Percentiles rank a stretch among this genome's conserved stretches.
Evolutionary conservation across 2,797 vertebrate genomes (phyloP).

Genomic region (Sebastes reedi): DNA sequence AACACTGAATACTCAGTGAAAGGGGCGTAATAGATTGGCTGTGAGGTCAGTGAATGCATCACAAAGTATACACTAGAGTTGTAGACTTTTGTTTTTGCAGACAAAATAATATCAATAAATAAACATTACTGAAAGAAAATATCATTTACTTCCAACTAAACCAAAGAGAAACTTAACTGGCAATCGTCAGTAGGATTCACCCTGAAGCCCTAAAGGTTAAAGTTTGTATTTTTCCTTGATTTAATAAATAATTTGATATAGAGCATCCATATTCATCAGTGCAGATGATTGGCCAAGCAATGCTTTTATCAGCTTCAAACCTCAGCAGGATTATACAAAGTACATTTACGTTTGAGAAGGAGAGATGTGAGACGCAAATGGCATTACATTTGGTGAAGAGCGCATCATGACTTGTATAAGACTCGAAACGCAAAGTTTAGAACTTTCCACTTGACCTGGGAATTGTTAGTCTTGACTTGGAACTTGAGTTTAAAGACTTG

Average conservation of each 20-base stretch:
- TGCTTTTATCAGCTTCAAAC: background rate
- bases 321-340: background rate
- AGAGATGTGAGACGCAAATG: background rate
- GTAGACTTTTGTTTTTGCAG: slow-evolving; percentile 15
- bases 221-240: background rate
- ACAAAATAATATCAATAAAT: slow-evolving; percentile 14
- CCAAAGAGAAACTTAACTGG: background rate
- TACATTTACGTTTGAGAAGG: background rate
- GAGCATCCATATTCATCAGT: background rate
- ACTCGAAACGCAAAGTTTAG: too few relatives aligned
- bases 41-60: slow-evolving; percentile 9
- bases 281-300: background rate
- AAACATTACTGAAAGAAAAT: slow-evolving; percentile 10
- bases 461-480: background rate
- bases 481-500: background rate
- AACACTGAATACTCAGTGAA: slow-evolving; percentile 9
- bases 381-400: too few relatives aligned
- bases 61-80: slow-evolving; percentile 8
- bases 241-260: background rate
- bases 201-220: background rate
- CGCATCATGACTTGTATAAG: too few relatives aligned
- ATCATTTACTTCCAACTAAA: slow-evolving; percentile 1
- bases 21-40: slow-evolving; percentile 13
- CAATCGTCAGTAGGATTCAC: background rate
- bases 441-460: background rate